Conservation (phyloP, 2,113 vertebrate genomes). For the Pseudorhombus dupliciocellatus region DNA sequence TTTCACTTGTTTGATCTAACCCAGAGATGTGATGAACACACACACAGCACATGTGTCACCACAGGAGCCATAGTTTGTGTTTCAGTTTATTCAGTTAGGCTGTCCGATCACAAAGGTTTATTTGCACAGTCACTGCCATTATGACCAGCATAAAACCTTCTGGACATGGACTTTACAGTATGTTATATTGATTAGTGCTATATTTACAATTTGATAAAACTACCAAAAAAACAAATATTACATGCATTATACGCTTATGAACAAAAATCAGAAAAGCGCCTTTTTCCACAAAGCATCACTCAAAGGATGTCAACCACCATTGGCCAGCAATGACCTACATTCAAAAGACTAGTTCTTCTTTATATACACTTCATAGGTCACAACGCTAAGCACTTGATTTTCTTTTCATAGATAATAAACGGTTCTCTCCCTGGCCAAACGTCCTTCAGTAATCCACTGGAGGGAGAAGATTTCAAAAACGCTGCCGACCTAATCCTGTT, state of each 20-base stretch:
- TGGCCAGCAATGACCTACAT: constrained; percentile 78
- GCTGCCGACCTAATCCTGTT: not conserved
- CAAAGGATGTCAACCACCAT: constrained; percentile 69
- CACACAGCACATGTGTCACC: not conserved
- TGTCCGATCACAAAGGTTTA: constrained; percentile 60
- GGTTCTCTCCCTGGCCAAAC: constrained; percentile 7
- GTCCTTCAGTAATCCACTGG: not conserved
- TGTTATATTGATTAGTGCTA: constrained; percentile 63
- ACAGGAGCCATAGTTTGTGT: constrained; percentile 24
- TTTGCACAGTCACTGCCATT: constrained; percentile 63
- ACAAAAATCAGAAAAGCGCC: constrained; percentile 25
- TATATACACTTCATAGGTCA: constrained; percentile 47
- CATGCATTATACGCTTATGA: constrained; percentile 60
- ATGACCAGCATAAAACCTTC: constrained; percentile 70
- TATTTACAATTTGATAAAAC: constrained; percentile 67
- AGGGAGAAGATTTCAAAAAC: not conserved
- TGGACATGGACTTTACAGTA: constrained; percentile 62
- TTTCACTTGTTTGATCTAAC: not conserved
- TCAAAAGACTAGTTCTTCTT: constrained; percentile 41
- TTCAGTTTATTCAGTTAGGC: constrained; percentile 37
- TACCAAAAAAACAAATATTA: constrained; percentile 58
- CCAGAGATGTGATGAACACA: not conserved
- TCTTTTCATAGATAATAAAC: constrained; percentile 28
- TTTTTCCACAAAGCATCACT: constrained; percentile 29
- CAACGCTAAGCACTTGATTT: constrained; percentile 18